phyloP scores from a whole-genome alignment of 2,113 vertebrate species.

The Apteryx owenii region DNA sequence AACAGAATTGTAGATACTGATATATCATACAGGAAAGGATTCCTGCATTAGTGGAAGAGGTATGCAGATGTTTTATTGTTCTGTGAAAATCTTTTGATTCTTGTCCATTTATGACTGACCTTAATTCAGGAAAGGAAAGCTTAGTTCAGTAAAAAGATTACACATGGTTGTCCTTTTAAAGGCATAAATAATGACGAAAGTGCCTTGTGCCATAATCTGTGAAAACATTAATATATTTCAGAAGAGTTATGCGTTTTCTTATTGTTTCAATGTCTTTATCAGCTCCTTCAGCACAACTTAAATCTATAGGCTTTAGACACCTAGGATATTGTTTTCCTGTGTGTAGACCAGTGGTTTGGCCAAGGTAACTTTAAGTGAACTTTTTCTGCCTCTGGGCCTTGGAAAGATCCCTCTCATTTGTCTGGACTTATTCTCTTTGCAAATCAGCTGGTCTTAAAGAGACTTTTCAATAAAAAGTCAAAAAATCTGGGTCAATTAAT shows the following conservation, averaged over 20 bases:
- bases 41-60: neutral
- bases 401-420: neutral
- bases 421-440: neutral
- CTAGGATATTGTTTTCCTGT: neutral
- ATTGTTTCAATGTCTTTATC: neutral
- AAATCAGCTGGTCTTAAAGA: neutral
- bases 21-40: neutral
- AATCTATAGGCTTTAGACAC: neutral
- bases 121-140: neutral
- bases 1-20: neutral
- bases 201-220: neutral
- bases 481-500: fast-evolving
- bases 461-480: neutral
- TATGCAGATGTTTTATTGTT: neutral
- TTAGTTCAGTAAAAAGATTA: neutral
- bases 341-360: neutral
- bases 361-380: neutral
- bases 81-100: neutral
- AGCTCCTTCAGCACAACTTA: neutral
- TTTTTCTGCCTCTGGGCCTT: neutral
- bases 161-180: neutral
- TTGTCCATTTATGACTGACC: neutral
- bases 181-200: neutral
- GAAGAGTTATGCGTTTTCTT: neutral
- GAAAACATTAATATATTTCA: neutral